Conservation (phyloP, 2,113 vertebrate genomes). For the Bubalus kerabau region DNA sequence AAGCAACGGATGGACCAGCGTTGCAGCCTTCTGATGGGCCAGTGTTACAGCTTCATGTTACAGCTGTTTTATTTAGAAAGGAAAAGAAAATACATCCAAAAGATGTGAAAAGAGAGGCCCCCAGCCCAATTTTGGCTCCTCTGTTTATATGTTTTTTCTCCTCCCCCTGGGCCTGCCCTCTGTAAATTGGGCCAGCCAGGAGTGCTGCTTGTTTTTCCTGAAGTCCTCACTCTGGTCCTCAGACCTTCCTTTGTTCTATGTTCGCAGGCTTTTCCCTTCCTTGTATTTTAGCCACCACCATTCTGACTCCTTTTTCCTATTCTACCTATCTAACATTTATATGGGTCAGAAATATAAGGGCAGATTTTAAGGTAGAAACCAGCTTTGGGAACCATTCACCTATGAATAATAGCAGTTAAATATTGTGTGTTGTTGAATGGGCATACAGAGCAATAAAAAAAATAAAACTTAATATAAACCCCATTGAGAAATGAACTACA, state of each 20-base stretch:
- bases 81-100: not conserved
- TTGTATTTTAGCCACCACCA: not conserved
- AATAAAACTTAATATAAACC: not conserved
- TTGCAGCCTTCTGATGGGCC: not conserved
- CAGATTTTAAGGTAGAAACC: not conserved
- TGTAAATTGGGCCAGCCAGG: not conserved
- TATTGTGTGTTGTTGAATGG: not conserved
- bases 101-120: not conserved
- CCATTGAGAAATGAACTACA: not conserved
- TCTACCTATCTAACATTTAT: not conserved
- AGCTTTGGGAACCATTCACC: not conserved
- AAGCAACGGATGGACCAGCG: rapidly evolving
- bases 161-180: not conserved
- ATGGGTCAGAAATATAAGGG: not conserved
- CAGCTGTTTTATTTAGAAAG: not conserved
- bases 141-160: not conserved
- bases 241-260: not conserved
- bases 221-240: not conserved
- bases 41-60: not conserved
- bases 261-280: not conserved
- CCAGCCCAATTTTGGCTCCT: not conserved
- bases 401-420: not conserved
- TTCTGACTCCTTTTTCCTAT: not conserved
- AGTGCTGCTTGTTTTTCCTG: not conserved
- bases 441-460: not conserved